Base-by-base conservation (phyloP, 2,888 invertebrate genomes). In the Chirona hameri region DNA sequence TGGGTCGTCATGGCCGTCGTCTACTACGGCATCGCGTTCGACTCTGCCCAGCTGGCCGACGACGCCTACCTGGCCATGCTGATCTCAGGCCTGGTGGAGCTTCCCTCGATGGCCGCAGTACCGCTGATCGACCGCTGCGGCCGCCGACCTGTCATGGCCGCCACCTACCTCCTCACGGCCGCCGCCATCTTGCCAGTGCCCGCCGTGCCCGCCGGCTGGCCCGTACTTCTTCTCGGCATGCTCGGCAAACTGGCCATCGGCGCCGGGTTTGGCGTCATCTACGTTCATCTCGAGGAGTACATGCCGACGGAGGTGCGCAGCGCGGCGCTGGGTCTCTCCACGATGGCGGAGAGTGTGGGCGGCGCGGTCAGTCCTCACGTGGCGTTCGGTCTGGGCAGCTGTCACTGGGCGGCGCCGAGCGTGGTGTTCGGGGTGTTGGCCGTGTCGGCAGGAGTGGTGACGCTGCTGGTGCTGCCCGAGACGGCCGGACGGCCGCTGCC, bases 31-130 rank as follows among this genome's bases (percentile, higher is more conserved):
- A 86, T 90, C 57, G 87, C 88, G 60, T 87, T 87, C 82, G 87
- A 87, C 81, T 85, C 89, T 46, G 88, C 89, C 18, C 87, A 87
- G 81, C 86, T 90, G 82, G 87, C 87, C 57, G 87, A 88, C 29
- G 88, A 90, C 85, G 87, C 89, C 29, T 90, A 90, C 85, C 85
- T 89, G 84, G 89, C 90, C 84, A 88, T 89, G 27, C 86, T 90
- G n/a, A 89, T 89, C 81, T 89, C 89, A 15, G 85, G 86, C 27
- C 87, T 90, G 81, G 90, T 90, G 86, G 85, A 89, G 48, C 85
- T 87, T 1, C 88, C 89, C 27, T 90, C 89, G 82, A 84, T 87
- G 55, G 82, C 88, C 82, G 86, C 87, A n/a, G 89, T 87, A 83
- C 87, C 88, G 69, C 83, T 87, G 72, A 83, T 89, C 24, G 87